Evolutionary conservation across 2,888 invertebrate species (phyloP).

Genomic region (Ferrisia virgata): DNA sequence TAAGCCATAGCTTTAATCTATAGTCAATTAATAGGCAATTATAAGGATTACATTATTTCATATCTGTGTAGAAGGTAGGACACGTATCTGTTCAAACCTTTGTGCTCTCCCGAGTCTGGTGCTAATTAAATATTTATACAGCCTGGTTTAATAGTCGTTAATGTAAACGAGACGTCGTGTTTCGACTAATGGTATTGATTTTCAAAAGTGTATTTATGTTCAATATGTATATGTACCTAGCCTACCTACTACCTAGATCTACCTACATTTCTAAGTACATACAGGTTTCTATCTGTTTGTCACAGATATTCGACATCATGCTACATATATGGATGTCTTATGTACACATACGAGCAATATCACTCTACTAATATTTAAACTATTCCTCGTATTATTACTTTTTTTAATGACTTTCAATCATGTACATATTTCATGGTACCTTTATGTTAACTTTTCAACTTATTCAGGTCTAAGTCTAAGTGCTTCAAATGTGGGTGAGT

Average conservation of each 20-base stretch:
- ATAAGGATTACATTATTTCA: not conserved
- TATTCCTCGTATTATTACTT: not conserved
- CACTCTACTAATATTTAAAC: not conserved
- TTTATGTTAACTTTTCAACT: not conserved
- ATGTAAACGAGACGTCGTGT: not conserved
- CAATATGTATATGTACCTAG: no score
- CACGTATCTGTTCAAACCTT: not conserved
- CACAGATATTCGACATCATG: not conserved
- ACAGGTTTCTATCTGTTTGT: no score
- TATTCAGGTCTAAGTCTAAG: not conserved
- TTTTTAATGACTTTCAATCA: not conserved
- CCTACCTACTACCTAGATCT: no score
- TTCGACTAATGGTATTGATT: not conserved
- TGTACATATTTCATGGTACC: not conserved
- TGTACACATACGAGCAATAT: not conserved
- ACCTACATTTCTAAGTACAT: no score
- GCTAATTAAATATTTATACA: slow-evolving; percentile 9
- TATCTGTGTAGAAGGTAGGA: not conserved
- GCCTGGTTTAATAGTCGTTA: not conserved
- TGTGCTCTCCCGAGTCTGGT: not conserved
- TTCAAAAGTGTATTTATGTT: not conserved
- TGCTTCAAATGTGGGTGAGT: no score
- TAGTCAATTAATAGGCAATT: slow-evolving; percentile 13
- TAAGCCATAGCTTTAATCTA: not conserved
- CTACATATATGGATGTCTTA: no score